Evolutionary conservation across 2,113 vertebrate species (phyloP).

Genomic region (Poeciliopsis prolifica): DNA sequence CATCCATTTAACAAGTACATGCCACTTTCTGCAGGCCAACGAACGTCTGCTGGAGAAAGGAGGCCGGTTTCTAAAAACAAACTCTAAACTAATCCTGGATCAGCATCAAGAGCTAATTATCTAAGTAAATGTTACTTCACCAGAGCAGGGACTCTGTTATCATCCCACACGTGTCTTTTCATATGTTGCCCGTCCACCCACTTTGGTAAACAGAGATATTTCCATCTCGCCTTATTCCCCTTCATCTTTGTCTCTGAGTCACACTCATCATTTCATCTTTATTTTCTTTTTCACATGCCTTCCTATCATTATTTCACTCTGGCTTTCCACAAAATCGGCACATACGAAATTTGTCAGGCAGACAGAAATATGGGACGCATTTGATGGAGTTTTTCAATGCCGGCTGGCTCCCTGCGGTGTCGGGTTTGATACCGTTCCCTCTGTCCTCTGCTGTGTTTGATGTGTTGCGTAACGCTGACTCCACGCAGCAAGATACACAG

Average conservation of each 20-base stretch:
- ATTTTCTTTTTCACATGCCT: slow-evolving; percentile 18
- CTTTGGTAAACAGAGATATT: slow-evolving; percentile 58
- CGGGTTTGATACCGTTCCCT: slow-evolving; percentile 59
- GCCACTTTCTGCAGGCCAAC: not conserved
- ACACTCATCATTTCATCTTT: slow-evolving; percentile 40
- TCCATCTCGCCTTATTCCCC: slow-evolving; percentile 35
- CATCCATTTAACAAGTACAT: not conserved
- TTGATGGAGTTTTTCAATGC: slow-evolving; percentile 43
- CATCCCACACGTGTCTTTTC: slow-evolving; percentile 44
- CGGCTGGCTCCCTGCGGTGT: slow-evolving; percentile 48
- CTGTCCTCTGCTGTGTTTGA: slow-evolving; percentile 53
- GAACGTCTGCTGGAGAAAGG: not conserved
- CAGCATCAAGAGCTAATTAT: slow-evolving; percentile 42
- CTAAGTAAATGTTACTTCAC: slow-evolving; percentile 22
- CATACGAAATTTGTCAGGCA: slow-evolving; percentile 48
- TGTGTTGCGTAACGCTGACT: slow-evolving; percentile 61
- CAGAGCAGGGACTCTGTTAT: slow-evolving; percentile 50
- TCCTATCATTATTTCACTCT: slow-evolving; percentile 33
- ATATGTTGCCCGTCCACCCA: slow-evolving; percentile 58
- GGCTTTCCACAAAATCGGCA: slow-evolving; percentile 59
- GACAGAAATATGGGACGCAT: slow-evolving; percentile 62
- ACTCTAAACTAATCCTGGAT: slow-evolving; percentile 26
- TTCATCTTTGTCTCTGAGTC: slow-evolving; percentile 46
- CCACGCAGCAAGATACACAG: slow-evolving; percentile 46
- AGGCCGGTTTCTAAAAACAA: slow-evolving; percentile 17